Percentiles rank a stretch among this genome's conserved stretches.
These are phyloP conservation scores for Camponotus pennsylvanicus DNA, from an alignment of 1,140 invertebrate genomes.

Conservation along the genomic window DNA sequence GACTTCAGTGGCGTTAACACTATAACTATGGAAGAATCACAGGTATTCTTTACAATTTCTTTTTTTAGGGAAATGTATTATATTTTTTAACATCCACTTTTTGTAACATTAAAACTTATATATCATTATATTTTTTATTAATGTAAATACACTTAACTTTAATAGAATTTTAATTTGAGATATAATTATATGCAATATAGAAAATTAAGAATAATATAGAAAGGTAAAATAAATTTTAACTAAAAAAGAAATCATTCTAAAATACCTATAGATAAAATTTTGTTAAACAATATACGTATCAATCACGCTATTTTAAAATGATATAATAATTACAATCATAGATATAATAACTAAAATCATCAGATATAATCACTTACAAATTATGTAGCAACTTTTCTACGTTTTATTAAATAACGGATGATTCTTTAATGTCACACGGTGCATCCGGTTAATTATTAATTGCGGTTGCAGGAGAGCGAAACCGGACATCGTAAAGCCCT, in stretches of 20 bases:
- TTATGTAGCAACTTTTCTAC: background rate
- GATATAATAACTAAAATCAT: background rate
- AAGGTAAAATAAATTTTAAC: background rate
- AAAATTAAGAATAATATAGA: background rate
- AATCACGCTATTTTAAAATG: background rate
- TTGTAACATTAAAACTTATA: background rate
- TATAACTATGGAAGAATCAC: constrained; percentile 94
- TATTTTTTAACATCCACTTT: constrained; percentile 4
- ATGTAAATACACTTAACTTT: background rate
- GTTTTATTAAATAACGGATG: constrained; percentile 6
- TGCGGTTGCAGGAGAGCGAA: constrained; percentile 88
- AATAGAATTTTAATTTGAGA: background rate
- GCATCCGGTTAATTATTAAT: constrained; percentile 49
- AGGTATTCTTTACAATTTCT: constrained; percentile 68
- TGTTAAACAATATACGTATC: background rate
- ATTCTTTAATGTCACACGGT: constrained; percentile 16
- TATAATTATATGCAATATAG: background rate
- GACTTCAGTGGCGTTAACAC: constrained; percentile 91
- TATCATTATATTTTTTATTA: background rate
- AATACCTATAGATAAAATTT: background rate
- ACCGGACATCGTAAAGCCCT: constrained; percentile 93
- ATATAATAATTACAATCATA: background rate
- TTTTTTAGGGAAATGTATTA: background rate
- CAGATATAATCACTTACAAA: background rate
- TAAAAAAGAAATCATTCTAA: background rate